phyloP scores from a whole-genome alignment of 2,888 invertebrate species.

The Sericinus montela region DNA sequence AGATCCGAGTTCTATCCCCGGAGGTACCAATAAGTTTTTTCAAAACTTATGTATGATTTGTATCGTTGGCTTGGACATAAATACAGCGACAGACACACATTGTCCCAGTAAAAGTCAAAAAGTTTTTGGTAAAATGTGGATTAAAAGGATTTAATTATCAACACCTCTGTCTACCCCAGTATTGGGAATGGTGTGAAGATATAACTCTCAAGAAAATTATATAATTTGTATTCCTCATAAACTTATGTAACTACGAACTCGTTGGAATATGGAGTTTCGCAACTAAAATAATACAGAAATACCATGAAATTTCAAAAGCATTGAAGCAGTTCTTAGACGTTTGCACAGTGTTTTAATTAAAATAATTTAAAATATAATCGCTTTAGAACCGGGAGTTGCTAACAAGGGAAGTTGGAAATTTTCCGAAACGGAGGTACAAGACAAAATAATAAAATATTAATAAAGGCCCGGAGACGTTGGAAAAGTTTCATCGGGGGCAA shows the following conservation, averaged over 20 bases:
- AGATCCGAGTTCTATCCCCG: no score
- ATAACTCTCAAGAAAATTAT: no score
- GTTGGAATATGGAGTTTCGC: slow-evolving; percentile 9
- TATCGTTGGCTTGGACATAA: no score
- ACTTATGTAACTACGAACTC: background rate
- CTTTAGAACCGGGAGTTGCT: slow-evolving; percentile 68
- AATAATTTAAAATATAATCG: slow-evolving; percentile 79
- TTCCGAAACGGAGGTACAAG: slow-evolving; percentile 66
- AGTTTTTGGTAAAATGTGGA: no score
- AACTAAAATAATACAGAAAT: slow-evolving; percentile 34
- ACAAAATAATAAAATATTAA: slow-evolving; percentile 80
- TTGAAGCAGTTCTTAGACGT: slow-evolving; percentile 44
- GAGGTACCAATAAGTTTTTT: no score
- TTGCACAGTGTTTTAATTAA: slow-evolving; percentile 77
- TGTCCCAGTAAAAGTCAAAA: no score
- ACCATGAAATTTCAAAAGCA: slow-evolving; percentile 46
- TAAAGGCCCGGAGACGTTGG: slow-evolving; percentile 71
- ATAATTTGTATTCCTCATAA: slow-evolving; percentile 1
- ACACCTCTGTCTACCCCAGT: no score
- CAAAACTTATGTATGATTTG: no score
- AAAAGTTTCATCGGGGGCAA: slow-evolving; percentile 71
- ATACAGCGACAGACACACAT: no score
- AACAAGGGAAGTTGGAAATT: slow-evolving; percentile 72
- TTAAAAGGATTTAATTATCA: no score
- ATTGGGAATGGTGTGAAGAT: no score